Percentiles rank a stretch among this genome's conserved stretches.
Conservation (phyloP, 2,797 vertebrate genomes). For the Cetoscarus ocellatus region DNA sequence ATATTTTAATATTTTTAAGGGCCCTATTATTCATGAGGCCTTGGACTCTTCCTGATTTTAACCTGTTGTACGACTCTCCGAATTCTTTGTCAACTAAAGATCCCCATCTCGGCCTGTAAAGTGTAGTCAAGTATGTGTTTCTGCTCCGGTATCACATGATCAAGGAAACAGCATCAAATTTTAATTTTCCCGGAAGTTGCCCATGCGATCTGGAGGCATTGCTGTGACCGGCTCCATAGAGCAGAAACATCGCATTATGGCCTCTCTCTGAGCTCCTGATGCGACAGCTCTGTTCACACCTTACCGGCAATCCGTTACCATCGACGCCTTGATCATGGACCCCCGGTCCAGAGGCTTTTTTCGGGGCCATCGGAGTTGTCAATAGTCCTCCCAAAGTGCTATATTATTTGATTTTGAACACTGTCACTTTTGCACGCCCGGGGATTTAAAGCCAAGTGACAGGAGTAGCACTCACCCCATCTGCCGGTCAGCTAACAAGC, state of each 20-base stretch:
- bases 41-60: too few species aligned
- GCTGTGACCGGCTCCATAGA: slow-evolving; percentile 86
- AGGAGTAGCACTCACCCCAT: slow-evolving; percentile 73
- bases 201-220: slow-evolving; percentile 87
- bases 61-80: too few species aligned
- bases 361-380: slow-evolving; percentile 79
- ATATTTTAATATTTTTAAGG: too few species aligned
- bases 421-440: slow-evolving; percentile 82
- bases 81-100: too few species aligned
- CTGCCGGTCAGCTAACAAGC: slow-evolving; percentile 79
- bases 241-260: slow-evolving; percentile 87
- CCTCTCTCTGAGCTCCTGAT: slow-evolving; percentile 77
- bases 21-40: too few species aligned
- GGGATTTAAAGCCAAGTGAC: slow-evolving; percentile 87
- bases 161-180: slow-evolving; percentile 59
- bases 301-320: slow-evolving; percentile 89
- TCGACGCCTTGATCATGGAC: slow-evolving; percentile 89
- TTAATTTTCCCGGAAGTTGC: slow-evolving; percentile 89
- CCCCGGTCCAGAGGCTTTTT: slow-evolving; percentile 83
- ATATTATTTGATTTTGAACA: slow-evolving; percentile 81
- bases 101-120: too few species aligned
- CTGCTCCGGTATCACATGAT: slow-evolving; percentile 74
- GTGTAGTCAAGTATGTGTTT: too few species aligned
- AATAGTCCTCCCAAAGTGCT: slow-evolving; percentile 76
- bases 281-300: slow-evolving; percentile 82